Evolutionary conservation across 2,888 invertebrate genomes (phyloP), one percentile per base, ranked within the genome.

Genomic region (Stenotaenia linearis): DNA sequence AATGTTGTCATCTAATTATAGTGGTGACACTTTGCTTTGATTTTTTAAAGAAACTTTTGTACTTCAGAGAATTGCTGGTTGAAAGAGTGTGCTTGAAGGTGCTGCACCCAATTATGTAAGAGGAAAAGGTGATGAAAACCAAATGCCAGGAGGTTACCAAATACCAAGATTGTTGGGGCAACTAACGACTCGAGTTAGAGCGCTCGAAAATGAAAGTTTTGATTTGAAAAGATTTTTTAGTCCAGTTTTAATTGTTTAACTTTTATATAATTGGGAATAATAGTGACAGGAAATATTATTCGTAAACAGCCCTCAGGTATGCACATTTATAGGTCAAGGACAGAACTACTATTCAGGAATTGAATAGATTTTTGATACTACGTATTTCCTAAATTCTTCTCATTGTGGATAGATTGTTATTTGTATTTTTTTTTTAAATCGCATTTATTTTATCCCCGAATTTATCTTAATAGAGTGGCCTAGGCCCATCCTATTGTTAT

Each of bases 111-210:
- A 69, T 69, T 69, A 69, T 69, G 69, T 28, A 69, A 69, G 69
- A 25, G 69, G 69, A 69, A 69, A 69, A 69, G 69, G 69, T 28
- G 69, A 69, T 69, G 69, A 69, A 69, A 69, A 69, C 25, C 28
- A 69, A 69, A 69, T 69, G 69, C 69, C 69, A 69, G 69, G 25
- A 69, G 69, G 69, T 69, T 69, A 50, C 18, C 50, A 50, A 50
- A 50, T 50, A 50, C 50, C 50, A 50, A 50, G 50, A 32, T 18
- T 50, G n/a, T 40, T 15, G 40, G 0, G 15, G n/a, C 15, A 12
- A 50, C 50, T 21, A 50, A 50, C 50, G 18, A 32, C 4, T n/a
- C 32, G 9, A 32, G 32, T 32, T 32, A n/a, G n/a, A n/a, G n/a
- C n/a, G n/a, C n/a, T n/a, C n/a, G n/a, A n/a, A n/a, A n/a, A n/a